Evolutionary conservation across 2,113 vertebrate species (phyloP).

Genomic region (Tachycineta bicolor): DNA sequence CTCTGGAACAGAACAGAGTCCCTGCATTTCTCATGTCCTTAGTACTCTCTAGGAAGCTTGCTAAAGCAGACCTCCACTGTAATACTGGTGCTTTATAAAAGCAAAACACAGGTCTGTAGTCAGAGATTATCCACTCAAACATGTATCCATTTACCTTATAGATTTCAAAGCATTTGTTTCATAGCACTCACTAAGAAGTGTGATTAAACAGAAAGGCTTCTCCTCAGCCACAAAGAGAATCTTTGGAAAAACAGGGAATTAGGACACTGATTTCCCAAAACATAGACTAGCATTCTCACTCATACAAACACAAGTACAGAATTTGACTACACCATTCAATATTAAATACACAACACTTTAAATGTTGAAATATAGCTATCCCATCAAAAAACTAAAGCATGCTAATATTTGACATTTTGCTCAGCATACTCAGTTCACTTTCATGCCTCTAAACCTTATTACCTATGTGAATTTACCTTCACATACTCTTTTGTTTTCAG

Average conservation of each 20-base stretch:
- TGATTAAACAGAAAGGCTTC: background rate
- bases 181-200: background rate
- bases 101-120: background rate
- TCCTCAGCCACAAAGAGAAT: background rate
- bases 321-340: background rate
- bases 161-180: background rate
- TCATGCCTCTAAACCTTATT: background rate
- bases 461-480: constrained; percentile 79
- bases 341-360: background rate
- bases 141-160: background rate
- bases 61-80: background rate
- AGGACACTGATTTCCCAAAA: background rate
- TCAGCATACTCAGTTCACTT: background rate
- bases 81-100: background rate
- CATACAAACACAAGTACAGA: background rate
- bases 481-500: constrained; percentile 87
- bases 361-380: background rate
- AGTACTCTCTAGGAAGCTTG: background rate
- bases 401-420: background rate
- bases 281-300: background rate
- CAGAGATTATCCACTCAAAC: background rate
- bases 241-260: background rate
- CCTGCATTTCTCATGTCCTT: background rate
- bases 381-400: background rate
- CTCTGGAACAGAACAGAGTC: background rate